These are phyloP conservation scores for Pelobates cultripes DNA, from an alignment of 2,797 vertebrate species.

Conservation along the genomic window DNA sequence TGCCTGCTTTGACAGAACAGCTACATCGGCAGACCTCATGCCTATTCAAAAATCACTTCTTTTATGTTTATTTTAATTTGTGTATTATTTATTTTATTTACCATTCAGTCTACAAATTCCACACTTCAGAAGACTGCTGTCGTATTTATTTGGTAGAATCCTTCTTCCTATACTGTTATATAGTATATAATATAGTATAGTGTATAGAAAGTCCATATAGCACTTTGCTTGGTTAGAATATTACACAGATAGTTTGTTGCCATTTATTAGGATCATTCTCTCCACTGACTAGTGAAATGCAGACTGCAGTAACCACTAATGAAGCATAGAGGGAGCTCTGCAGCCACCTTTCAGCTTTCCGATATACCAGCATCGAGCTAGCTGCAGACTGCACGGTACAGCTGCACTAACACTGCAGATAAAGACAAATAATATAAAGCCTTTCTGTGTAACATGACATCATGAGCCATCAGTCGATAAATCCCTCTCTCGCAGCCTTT, in stretches of 20 bases:
- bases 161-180: no score
- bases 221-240: constrained; percentile 13
- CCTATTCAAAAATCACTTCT: no score
- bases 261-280: background rate
- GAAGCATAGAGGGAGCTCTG: constrained; percentile 34
- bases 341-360: constrained; percentile 5
- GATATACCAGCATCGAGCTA: background rate
- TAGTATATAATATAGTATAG: no score
- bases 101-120: no score
- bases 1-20: no score
- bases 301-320: background rate
- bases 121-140: no score
- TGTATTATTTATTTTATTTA: no score
- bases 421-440: constrained; percentile 13
- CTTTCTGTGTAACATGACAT: background rate
- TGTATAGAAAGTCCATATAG: background rate
- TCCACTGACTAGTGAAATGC: background rate
- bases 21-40: no score
- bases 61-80: no score
- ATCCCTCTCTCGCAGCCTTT: background rate
- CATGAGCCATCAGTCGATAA: background rate
- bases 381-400: constrained; percentile 6
- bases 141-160: no score
- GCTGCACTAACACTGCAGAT: constrained; percentile 29
- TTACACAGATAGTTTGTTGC: constrained; percentile 3